phyloP scores from a whole-genome alignment of 2,797 vertebrate species.

The Pampus argenteus region DNA sequence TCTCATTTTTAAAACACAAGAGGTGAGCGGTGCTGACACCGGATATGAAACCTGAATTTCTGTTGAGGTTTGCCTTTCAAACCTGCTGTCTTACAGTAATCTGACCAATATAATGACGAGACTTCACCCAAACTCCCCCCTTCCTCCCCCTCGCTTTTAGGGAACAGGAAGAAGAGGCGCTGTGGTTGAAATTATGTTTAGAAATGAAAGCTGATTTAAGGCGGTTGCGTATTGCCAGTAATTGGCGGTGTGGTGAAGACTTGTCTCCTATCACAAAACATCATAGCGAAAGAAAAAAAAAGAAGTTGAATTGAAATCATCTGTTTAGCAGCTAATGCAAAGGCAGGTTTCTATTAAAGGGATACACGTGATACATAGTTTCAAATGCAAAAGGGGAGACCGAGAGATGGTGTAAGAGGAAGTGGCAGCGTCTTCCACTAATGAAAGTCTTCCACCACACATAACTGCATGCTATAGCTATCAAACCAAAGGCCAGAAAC shows the following conservation, averaged over 20 bases:
- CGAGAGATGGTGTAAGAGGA: constrained; percentile 32
- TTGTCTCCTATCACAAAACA: constrained; percentile 74
- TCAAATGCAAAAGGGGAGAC: constrained; percentile 38
- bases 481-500: constrained; percentile 62
- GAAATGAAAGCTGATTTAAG: constrained; percentile 81
- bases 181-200: constrained; percentile 77
- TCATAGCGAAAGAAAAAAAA: too few species aligned
- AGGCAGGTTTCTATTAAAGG: constrained; percentile 78
- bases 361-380: constrained; percentile 57
- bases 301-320: constrained; percentile 87
- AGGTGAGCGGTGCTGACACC: constrained; percentile 63
- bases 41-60: constrained; percentile 63
- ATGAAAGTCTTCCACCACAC: constrained; percentile 65
- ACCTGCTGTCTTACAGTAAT: constrained; percentile 72
- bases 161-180: constrained; percentile 16
- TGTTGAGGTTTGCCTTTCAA: constrained; percentile 72
- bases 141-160: not conserved
- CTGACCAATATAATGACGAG: constrained; percentile 62
- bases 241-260: constrained; percentile 77
- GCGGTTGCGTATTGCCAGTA: constrained; percentile 76
- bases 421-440: constrained; percentile 80
- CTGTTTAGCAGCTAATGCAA: constrained; percentile 85
- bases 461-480: constrained; percentile 58
- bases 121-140: not conserved
- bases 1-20: constrained; percentile 70